phyloP scores from a whole-genome alignment of 2,888 invertebrate species.

The Brachycybe producta region DNA sequence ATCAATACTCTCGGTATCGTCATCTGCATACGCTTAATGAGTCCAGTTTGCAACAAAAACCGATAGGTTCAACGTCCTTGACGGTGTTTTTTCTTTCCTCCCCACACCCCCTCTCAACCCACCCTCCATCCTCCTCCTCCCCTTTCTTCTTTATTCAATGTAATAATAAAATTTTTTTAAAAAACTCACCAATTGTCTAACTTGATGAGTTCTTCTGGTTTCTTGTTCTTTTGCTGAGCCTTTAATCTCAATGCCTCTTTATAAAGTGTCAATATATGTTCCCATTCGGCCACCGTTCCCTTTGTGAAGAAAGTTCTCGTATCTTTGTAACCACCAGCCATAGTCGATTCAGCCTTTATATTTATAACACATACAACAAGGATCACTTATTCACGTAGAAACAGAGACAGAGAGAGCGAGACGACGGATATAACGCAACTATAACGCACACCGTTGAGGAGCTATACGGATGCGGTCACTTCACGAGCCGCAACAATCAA shows the following conservation, averaged over 20 bases:
- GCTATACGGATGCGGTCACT: no score
- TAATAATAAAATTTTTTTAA: neutral
- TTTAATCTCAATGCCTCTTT: slow-evolving; percentile 80
- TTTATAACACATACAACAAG: no score
- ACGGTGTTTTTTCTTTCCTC: no score
- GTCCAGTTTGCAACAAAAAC: no score
- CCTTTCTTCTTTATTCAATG: neutral
- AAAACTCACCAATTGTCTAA: slow-evolving; percentile 79
- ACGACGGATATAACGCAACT: no score
- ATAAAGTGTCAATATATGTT: slow-evolving; percentile 76
- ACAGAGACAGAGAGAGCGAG: no score
- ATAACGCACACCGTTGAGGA: no score
- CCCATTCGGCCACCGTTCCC: slow-evolving; percentile 68
- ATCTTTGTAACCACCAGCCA: slow-evolving; percentile 42
- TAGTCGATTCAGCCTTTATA: no score
- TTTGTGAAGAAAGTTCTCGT: slow-evolving; percentile 87
- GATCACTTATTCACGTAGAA: no score
- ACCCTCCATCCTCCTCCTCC: neutral
- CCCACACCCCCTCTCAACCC: neutral
- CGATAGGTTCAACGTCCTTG: slow-evolving; percentile 1
- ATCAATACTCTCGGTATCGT: no score
- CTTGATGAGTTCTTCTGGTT: slow-evolving; percentile 85
- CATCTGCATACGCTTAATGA: no score
- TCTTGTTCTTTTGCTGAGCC: slow-evolving; percentile 80
- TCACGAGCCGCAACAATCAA: no score